Evolutionary conservation across 1,140 invertebrate species (phyloP).

Genomic region (Bombyx mandarina): DNA sequence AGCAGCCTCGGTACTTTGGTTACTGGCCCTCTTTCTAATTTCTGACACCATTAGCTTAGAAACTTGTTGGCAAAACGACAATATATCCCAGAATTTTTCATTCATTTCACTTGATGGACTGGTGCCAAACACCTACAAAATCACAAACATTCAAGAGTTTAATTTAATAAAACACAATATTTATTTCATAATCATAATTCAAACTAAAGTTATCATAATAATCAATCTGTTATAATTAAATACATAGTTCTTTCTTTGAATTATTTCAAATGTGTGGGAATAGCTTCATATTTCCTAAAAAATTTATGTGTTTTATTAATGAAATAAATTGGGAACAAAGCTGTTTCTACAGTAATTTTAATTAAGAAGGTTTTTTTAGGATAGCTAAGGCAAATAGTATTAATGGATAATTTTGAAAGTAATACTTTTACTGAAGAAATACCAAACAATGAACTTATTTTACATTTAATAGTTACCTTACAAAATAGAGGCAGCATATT

Average conservation of each 20-base stretch:
- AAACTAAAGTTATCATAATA: no score
- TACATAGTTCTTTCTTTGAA: no score
- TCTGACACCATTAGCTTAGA: slow-evolving; percentile 96
- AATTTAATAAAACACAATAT: background rate
- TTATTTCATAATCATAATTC: no score
- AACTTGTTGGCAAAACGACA: slow-evolving; percentile 94
- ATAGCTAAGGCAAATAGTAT: background rate
- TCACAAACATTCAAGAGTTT: background rate
- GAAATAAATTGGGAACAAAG: no score
- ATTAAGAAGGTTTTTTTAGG: background rate
- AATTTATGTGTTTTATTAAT: no score
- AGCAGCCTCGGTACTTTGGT: slow-evolving; percentile 95
- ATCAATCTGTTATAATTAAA: no score
- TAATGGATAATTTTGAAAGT: background rate
- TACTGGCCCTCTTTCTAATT: slow-evolving; percentile 92
- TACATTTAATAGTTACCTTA: slow-evolving; percentile 79
- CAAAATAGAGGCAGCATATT: slow-evolving; percentile 98
- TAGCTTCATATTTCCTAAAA: no score
- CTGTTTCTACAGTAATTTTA: background rate
- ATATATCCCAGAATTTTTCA: slow-evolving; percentile 94
- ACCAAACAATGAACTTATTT: background rate
- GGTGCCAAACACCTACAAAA: slow-evolving; percentile 87
- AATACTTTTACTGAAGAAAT: background rate
- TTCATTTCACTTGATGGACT: slow-evolving; percentile 93
- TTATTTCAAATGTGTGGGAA: no score